A percentile compares a stretch with the other conserved stretches of the same genome.
phyloP scores from a whole-genome alignment of 2,888 invertebrate genomes.

The Caenorhabditis sp. region DNA sequence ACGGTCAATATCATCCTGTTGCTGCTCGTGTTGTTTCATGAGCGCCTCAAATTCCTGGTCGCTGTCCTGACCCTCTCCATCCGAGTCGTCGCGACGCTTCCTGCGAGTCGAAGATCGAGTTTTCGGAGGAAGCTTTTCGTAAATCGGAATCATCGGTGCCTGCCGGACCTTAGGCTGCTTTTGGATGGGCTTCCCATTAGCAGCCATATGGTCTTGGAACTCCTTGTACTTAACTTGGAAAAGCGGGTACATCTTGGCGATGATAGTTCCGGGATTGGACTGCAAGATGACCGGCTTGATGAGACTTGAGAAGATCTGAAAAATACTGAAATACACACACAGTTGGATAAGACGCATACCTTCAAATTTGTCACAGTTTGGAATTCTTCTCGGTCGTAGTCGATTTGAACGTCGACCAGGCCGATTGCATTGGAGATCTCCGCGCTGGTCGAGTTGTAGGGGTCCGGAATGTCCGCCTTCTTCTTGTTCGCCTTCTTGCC shows the following conservation, averaged over 20 bases:
- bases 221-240: constrained; percentile 98
- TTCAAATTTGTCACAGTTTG: constrained; percentile 69
- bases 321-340: constrained; percentile 1
- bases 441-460: constrained; percentile 58
- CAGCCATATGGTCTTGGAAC: constrained; percentile 83
- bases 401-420: constrained; percentile 68
- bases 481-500: background rate
- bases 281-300: constrained; percentile 65
- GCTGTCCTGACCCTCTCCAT: constrained; percentile 85
- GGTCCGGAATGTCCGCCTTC: constrained; percentile 61
- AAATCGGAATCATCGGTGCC: constrained; percentile 36
- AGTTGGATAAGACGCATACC: constrained; percentile 44
- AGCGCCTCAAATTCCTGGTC: constrained; percentile 99
- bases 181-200: constrained; percentile 48
- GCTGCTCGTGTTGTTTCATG: constrained; percentile 83
- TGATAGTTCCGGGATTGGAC: constrained; percentile 83
- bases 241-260: constrained; percentile 94
- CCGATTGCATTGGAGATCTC: constrained; percentile 72
- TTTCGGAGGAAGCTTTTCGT: constrained; percentile 70
- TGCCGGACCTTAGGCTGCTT: constrained; percentile 31
- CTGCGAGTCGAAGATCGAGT: constrained; percentile 72
- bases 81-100: constrained; percentile 50
- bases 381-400: constrained; percentile 74
- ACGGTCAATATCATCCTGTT: constrained; percentile 79
- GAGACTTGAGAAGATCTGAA: constrained; percentile 68